Conservation (phyloP, 2,888 invertebrate species). For the Andrena chrysosceles region DNA sequence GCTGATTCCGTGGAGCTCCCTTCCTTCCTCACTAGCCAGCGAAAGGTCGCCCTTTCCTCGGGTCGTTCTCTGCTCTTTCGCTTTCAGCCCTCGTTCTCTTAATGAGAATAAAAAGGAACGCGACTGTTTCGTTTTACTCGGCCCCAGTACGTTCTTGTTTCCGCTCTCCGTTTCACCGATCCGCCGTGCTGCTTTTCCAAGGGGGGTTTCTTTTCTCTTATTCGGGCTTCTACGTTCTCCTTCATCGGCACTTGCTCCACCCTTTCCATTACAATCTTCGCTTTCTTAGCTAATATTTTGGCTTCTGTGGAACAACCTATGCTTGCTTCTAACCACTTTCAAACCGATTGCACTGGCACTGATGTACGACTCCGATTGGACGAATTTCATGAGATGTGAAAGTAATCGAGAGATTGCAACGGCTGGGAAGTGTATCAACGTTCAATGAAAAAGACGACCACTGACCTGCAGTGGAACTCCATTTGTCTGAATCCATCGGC, state of each 20-base stretch:
- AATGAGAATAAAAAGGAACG: slow-evolving; percentile 31
- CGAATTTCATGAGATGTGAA: no score
- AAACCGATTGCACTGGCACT: slow-evolving; percentile 32
- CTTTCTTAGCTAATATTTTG: slow-evolving; percentile 21
- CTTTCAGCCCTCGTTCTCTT: slow-evolving; percentile 30
- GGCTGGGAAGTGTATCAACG: background rate
- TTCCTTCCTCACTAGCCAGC: background rate
- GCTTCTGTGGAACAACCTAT: background rate
- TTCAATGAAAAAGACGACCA: slow-evolving; percentile 1
- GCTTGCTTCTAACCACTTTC: slow-evolving; percentile 25
- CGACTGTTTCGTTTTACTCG: slow-evolving; percentile 15
- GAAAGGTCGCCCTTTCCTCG: background rate
- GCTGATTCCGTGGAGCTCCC: slow-evolving; percentile 11
- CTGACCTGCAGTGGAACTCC: background rate
- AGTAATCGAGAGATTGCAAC: no score
- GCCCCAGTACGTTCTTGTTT: slow-evolving; percentile 27
- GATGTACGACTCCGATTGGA: background rate
- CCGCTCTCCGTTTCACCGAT: background rate
- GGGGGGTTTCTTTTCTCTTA: background rate
- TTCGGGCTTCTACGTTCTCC: slow-evolving; percentile 1
- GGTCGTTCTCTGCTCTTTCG: slow-evolving; percentile 4
- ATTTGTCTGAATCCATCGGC: slow-evolving; percentile 12
- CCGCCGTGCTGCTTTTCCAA: background rate
- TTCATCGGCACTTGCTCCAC: slow-evolving; percentile 38
- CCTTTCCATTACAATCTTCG: slow-evolving; percentile 8